Conservation (phyloP, 2,888 invertebrate species). For the Yponomeuta plumbellus region DNA sequence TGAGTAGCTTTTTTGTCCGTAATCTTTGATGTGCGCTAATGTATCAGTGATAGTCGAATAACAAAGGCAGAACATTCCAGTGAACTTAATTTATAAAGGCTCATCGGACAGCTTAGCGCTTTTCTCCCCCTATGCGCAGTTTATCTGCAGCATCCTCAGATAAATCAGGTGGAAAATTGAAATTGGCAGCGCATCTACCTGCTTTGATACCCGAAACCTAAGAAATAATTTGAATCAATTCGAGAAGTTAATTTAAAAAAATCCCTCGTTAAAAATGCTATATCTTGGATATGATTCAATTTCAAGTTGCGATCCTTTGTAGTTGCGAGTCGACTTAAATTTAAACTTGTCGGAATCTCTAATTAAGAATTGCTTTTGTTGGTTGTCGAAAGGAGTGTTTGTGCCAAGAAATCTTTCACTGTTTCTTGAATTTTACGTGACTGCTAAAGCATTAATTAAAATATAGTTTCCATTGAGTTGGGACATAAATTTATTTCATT, state of each 20-base stretch:
- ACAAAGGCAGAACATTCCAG: not conserved
- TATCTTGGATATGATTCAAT: not conserved
- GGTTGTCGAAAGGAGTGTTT: not conserved
- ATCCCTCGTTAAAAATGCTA: not conserved
- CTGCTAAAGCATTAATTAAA: not conserved
- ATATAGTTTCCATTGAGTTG: not conserved
- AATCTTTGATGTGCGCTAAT: not conserved
- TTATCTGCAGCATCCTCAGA: slow-evolving; percentile 53
- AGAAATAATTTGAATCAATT: slow-evolving; percentile 55
- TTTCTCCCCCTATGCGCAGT: slow-evolving; percentile 22
- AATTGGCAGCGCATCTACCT: slow-evolving; percentile 37
- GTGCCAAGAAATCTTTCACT: not conserved
- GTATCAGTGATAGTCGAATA: not conserved
- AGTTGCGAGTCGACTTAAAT: not conserved
- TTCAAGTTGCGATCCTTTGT: not conserved
- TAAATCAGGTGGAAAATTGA: slow-evolving; percentile 70
- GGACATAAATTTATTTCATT: not conserved
- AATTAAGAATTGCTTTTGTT: not conserved
- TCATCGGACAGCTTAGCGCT: not conserved
- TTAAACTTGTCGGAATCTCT: not conserved
- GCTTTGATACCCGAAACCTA: slow-evolving; percentile 28
- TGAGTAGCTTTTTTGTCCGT: not conserved
- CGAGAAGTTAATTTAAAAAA: slow-evolving; percentile 29
- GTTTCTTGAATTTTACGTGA: not conserved
- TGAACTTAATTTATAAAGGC: slow-evolving; percentile 13